Base-by-base conservation (phyloP, 1,140 invertebrate genomes). In the Pogonognathellus flavescens region DNA sequence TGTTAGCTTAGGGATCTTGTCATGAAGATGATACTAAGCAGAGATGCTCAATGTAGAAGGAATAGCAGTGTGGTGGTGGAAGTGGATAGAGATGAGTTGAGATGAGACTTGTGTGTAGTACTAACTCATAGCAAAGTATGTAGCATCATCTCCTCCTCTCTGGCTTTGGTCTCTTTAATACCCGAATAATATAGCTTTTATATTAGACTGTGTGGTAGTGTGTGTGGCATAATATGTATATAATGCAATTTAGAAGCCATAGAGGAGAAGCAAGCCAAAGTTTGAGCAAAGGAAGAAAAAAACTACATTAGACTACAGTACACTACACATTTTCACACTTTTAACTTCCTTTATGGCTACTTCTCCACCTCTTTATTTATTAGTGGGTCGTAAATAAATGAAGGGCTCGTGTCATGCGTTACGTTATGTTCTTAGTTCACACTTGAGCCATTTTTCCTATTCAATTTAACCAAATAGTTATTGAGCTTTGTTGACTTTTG, bases 241-340 rank as follows among this genome's bases (percentile, higher is more conserved):
- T 76, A 76, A 76, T 76, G 41, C 25, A 41, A 76, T 57, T 14
- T 76, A 76, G 31, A 76, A 76, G 80, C 18, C 18, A 70, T 18
- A 18, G 25, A 70, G 62, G 55, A 20, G 55, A n/a, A n/a, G 22
- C 80, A 53, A 55, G 55, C 80, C 50, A 81, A 81, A 81, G 52
- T 59, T 81, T 55, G n/a, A 81, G 76, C 20, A 22, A 70, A 70
- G 25, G 18, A 55, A n/a, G 80, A 81, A 81, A 53, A 80, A 57
- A 81, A 81, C 80, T 13, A 49, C 70, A 76, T 50, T 50, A 76
- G 70, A 76, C 70, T 76, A 76, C 70, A 76, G 70, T 76, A 49
- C 70, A 76, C 70, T 62, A 53, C 62, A 66, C 83, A 70, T 84
- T 84, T 84, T 84, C 83, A 84, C 83, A 84, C 83, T 84, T 84